phyloP scores from a whole-genome alignment of 2,888 invertebrate species.

The Scaptomyza parva region DNA sequence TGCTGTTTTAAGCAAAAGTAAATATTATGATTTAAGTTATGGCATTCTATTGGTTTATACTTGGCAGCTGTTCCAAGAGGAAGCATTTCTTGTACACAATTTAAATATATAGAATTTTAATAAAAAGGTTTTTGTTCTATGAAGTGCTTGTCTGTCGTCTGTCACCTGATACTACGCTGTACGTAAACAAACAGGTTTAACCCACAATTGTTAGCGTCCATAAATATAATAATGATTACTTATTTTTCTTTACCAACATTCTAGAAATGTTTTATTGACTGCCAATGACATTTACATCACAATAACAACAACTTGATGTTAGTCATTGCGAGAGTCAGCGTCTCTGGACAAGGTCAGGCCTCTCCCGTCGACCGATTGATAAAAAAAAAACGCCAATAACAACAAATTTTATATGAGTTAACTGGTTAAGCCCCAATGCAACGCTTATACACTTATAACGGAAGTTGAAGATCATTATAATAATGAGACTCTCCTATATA shows the following conservation, averaged over 20 bases:
- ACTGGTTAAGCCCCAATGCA: constrained; percentile 34
- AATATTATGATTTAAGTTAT: constrained; percentile 1
- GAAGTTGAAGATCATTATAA: constrained; percentile 44
- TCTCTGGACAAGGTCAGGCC: constrained; percentile 43
- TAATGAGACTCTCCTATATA: constrained; percentile 11
- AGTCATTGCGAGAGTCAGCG: constrained; percentile 41
- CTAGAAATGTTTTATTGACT: constrained; percentile 50
- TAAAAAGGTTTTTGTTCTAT: constrained; percentile 16
- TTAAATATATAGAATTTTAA: constrained; percentile 25
- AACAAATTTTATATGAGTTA: constrained; percentile 32
- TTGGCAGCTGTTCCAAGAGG: constrained; percentile 12
- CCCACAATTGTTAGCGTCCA: constrained; percentile 47
- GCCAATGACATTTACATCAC: constrained; percentile 56
- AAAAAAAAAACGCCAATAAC: constrained; percentile 9
- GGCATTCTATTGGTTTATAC: constrained; percentile 8
- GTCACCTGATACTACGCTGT: constrained; percentile 2
- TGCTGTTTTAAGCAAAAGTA: neutral
- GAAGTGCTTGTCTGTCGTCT: constrained; percentile 2
- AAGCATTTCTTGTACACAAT: constrained; percentile 14
- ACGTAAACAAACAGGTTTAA: constrained; percentile 56
- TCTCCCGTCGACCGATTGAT: constrained; percentile 37
- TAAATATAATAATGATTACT: constrained; percentile 42
- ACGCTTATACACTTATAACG: constrained; percentile 33
- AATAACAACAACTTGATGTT: constrained; percentile 40
- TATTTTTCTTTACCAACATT: constrained; percentile 40